Evolutionary conservation across 2,113 vertebrate genomes (phyloP).

Genomic region (Brachyistius frenatus): DNA sequence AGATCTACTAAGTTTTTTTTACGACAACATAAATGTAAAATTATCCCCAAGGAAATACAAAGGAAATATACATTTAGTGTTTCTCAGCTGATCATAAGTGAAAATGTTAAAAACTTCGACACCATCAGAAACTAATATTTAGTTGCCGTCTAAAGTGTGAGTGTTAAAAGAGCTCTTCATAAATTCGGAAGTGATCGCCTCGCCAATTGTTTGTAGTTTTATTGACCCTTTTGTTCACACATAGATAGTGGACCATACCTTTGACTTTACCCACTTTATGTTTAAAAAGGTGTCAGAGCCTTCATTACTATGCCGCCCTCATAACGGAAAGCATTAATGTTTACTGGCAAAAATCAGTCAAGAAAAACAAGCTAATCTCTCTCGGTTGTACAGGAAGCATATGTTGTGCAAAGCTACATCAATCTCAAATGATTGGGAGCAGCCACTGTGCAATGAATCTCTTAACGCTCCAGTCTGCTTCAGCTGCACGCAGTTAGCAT

Average conservation of each 20-base stretch:
- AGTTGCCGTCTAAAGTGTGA: neutral
- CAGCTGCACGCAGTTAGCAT: conserved; percentile 71
- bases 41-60: neutral
- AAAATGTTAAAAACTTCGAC: neutral
- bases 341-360: conserved; percentile 62
- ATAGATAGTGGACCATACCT: neutral
- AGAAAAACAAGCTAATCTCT: conserved; percentile 73
- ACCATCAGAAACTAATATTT: conserved; percentile 11
- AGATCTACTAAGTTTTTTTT: neutral
- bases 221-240: neutral
- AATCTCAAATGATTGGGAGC: conserved; percentile 81
- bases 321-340: conserved; percentile 64
- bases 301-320: conserved; percentile 59
- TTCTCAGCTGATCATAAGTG: neutral
- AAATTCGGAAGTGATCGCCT: neutral
- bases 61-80: neutral
- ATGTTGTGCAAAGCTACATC: conserved; percentile 79
- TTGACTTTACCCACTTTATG: conserved; percentile 33
- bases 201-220: neutral
- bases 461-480: conserved; percentile 70
- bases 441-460: conserved; percentile 71
- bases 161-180: conserved; percentile 25
- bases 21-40: conserved; percentile 2
- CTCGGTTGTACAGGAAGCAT: conserved; percentile 72
- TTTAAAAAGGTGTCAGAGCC: conserved; percentile 12